Evolutionary conservation across 2,797 vertebrate genomes (phyloP).

Genomic region (Enteromius treurensis): DNA sequence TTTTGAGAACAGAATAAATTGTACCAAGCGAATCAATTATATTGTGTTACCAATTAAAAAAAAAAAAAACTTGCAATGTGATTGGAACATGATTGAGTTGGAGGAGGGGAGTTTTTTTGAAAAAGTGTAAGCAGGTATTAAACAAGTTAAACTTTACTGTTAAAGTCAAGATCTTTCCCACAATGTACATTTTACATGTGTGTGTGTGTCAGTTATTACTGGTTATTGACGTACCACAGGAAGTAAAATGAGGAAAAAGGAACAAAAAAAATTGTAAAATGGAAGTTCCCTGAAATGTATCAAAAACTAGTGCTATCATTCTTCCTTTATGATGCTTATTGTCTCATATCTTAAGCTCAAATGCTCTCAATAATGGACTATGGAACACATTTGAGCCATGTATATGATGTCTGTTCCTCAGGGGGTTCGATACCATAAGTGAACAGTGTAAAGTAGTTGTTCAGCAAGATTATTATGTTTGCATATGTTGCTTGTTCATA

Average conservation of each 20-base stretch:
- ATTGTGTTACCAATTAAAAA: too few species aligned
- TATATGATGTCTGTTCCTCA: neutral
- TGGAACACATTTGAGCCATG: neutral
- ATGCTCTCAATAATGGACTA: neutral
- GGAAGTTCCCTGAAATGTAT: neutral
- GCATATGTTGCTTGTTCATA: neutral
- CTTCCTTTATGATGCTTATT: neutral
- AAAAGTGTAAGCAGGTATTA: neutral
- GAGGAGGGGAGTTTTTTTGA: neutral
- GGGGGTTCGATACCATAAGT: neutral
- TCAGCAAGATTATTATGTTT: neutral
- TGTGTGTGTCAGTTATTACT: neutral
- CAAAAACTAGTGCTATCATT: neutral
- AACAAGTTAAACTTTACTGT: neutral
- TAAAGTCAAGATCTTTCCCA: neutral
- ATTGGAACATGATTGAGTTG: neutral
- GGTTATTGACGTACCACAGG: neutral
- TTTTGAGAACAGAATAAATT: neutral
- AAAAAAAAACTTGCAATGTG: neutral
- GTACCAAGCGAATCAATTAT: neutral
- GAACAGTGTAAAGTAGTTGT: neutral
- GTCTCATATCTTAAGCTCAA: neutral
- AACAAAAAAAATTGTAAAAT: neutral
- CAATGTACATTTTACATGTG: neutral
- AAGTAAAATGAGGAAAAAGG: constrained; percentile 21